Evolutionary conservation across 2,888 invertebrate genomes (phyloP), one percentile per base, ranked within the genome.

Genomic region (Acrobasis consociella): DNA sequence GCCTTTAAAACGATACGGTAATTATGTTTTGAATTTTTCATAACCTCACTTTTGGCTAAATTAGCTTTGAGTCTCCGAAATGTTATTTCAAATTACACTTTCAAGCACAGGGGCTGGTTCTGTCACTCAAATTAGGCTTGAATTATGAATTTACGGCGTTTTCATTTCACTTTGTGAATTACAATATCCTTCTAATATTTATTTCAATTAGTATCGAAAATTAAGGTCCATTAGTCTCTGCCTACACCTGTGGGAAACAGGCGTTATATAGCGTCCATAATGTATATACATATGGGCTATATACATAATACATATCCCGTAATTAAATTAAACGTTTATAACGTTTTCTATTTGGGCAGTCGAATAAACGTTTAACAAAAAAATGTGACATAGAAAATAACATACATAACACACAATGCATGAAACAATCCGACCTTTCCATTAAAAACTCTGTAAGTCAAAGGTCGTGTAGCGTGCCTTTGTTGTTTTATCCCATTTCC

Each of bases 401-500:
- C 17, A 52, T 31, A 50, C 16, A 50, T 17, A 7, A 31, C 11
- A 51, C 2, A 7, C 1, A 46, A 13, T 46, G 37, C 22, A 31
- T 11, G 9, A 5, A 13, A 56, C 42, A 17, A 56, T 22, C 42
- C 42, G n/a, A 7, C 13, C 42, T 56, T 17, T 56, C n/a, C 16
- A 16, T 9, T 39, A 22, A 42, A 56, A 56, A 56, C 56, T 22
- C 22, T 8, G 11, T 15, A 55, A 55, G 56, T 42, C 56, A 56
- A 56, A 42, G 56, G 56, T 56, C 42, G 17, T 16, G 55, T 55
- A 13, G 31, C 31, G 7, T 31, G 7, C 56, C 56, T 22, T 56
- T 56, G 56, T 56, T 42, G 56, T 56, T 56, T 56, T 42, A 56
- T 56, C 56, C 56, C 42, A 42, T 46, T 56, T 56, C 56, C 56